These are phyloP conservation scores for Cyrtonyx montezumae DNA, from an alignment of 2,113 vertebrate genomes.

Conservation along the genomic window DNA sequence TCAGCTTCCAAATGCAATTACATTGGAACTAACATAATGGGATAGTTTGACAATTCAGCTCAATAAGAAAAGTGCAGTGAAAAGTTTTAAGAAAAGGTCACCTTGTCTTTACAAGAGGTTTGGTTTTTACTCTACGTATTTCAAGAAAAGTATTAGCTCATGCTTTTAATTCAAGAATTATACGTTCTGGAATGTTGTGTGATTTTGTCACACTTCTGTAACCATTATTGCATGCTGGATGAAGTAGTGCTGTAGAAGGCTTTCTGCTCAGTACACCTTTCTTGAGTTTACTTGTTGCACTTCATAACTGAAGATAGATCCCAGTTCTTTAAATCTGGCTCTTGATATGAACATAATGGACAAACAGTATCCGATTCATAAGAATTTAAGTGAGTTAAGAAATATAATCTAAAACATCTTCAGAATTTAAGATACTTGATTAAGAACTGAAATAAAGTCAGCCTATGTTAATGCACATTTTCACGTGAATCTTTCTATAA, in stretches of 20 bases:
- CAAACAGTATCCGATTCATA: not conserved
- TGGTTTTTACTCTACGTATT: not conserved
- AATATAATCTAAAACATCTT: not conserved
- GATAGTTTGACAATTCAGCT: not conserved
- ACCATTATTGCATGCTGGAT: not conserved
- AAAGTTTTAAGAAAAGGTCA: not conserved
- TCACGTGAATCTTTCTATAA: not conserved
- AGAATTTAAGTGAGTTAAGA: not conserved
- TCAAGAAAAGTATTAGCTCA: not conserved
- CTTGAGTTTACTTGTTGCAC: not conserved
- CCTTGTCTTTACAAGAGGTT: not conserved
- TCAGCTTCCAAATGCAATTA: not conserved
- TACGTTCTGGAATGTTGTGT: not conserved
- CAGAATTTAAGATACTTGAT: not conserved
- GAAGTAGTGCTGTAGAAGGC: not conserved
- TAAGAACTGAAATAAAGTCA: not conserved
- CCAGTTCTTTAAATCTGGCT: not conserved
- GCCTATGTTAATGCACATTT: not conserved
- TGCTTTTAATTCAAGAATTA: not conserved
- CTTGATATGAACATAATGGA: not conserved
- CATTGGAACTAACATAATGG: not conserved
- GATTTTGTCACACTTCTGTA: not conserved
- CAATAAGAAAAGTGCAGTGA: not conserved
- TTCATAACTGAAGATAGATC: not conserved
- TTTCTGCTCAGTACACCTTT: not conserved